Percentiles rank a stretch among this genome's conserved stretches.
These are phyloP conservation scores for Parauchenoglanis ngamensis DNA, from an alignment of 2,797 vertebrate species.

Conservation along the genomic window DNA sequence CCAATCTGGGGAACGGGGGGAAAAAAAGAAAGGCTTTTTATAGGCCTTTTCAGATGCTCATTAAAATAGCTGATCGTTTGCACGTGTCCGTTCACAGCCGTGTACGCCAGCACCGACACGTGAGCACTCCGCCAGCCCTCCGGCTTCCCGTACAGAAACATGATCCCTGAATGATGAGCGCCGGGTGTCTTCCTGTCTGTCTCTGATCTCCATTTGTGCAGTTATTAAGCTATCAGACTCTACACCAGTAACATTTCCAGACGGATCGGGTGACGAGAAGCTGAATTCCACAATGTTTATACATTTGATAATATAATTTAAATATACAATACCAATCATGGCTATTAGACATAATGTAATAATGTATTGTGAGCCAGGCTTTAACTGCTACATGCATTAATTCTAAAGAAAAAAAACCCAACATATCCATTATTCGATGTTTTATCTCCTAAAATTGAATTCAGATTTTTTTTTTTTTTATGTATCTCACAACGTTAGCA, in stretches of 20 bases:
- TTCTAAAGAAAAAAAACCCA: not conserved
- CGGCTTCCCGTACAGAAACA: constrained; percentile 27
- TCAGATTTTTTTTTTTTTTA: not conserved
- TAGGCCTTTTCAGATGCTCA: not conserved
- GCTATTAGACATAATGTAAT: not conserved
- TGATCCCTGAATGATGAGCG: constrained; percentile 1
- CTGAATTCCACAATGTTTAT: not conserved
- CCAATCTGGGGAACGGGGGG: not conserved
- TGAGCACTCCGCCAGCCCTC: not conserved
- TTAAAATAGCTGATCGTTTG: constrained; percentile 35
- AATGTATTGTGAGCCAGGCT: not conserved
- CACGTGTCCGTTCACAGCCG: constrained; percentile 15
- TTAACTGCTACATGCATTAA: not conserved
- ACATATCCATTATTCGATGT: not conserved
- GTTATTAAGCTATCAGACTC: not conserved
- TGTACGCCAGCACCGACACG: not conserved
- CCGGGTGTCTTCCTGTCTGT: constrained; percentile 12
- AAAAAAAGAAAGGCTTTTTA: not conserved
- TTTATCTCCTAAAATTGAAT: not conserved
- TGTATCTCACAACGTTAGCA: too few species aligned
- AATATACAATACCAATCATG: not conserved
- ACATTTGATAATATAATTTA: not conserved
- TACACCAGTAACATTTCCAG: not conserved
- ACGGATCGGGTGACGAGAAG: not conserved
- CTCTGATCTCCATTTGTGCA: not conserved